phyloP scores from a whole-genome alignment of 2,888 invertebrate genomes.

The Parapristionchus giblindavisi region DNA sequence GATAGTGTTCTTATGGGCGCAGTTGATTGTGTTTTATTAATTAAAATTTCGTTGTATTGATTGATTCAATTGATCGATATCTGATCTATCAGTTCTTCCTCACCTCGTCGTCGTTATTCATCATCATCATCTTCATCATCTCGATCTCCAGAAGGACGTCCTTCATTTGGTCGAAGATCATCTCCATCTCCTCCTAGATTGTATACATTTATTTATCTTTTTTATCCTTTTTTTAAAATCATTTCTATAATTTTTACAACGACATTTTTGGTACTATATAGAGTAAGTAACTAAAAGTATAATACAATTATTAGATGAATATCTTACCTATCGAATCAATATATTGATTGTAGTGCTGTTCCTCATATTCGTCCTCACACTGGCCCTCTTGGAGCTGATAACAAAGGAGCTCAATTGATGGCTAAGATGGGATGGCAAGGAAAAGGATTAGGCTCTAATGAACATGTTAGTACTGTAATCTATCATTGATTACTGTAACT shows the following conservation, averaged over 20 bases:
- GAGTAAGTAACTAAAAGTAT: not conserved
- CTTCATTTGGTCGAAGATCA: not conserved
- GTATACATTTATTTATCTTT: not conserved
- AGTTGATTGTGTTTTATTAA: no score
- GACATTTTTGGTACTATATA: not conserved
- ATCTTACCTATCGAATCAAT: not conserved
- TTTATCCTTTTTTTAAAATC: not conserved
- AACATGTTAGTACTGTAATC: slow-evolving; percentile 70
- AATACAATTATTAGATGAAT: not conserved
- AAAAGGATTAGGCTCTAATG: slow-evolving; percentile 89
- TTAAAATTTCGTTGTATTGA: no score
- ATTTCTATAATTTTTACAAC: not conserved
- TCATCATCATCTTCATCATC: slow-evolving; percentile 12
- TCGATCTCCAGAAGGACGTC: slow-evolving; percentile 7
- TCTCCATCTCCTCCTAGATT: slow-evolving; percentile 15
- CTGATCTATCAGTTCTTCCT: not conserved
- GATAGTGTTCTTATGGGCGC: no score
- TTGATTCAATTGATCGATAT: not conserved
- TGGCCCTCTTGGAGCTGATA: slow-evolving; percentile 80
- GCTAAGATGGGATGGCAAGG: slow-evolving; percentile 98
- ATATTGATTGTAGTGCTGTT: slow-evolving; percentile 11
- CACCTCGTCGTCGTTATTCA: slow-evolving; percentile 22
- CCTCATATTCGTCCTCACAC: slow-evolving; percentile 37
- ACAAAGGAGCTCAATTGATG: slow-evolving; percentile 95
- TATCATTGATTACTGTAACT: not conserved